Evolutionary conservation across 2,113 vertebrate species (phyloP), one percentile per base, ranked within the genome.

Genomic region (Columba livia): DNA sequence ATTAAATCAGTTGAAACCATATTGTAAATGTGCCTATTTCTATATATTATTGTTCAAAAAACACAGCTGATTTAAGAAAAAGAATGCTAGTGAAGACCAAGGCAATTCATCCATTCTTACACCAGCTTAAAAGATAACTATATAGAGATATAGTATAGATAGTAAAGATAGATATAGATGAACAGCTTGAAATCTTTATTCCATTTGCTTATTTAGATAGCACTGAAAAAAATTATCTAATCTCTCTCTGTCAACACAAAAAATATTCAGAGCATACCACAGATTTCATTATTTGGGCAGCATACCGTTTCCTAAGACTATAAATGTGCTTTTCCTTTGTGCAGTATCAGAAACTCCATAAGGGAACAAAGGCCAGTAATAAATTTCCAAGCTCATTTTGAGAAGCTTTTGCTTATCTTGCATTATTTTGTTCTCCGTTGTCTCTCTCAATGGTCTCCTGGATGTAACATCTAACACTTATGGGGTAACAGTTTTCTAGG

Each of bases 341-440:
- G 74, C 13, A 82, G 40, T 34, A 75, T 26, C n/a, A 73, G 75
- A n/a, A 71, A 60, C 36, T 84, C 84, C 36, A 21, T 8, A 32
- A 48, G 34, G 26, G 12, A 93, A 44, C 54, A 90, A 90, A 92
- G 58, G 29, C 48, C 82, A 66, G 12, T 18, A 82, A 58, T 73
- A 85, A 81, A 82, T 70, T 57, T 85, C 50, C 51, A 92, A 88
- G 40, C 29, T 86, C n/a, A 79, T 88, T 86, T 86, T 67, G 89
- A 57, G 73, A 79, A n/a, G 53, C 9, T 77, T 90, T 74, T 85
- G 70, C 70, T 93, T 91, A 61, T 56, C 58, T 77, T 79, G 61
- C 67, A 69, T 86, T 62, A 69, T 84, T 93, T 90, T 71, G 12
- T 58, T 89, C 75, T 88, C 56, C 6, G 1, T 12, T 58, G 5